Base-by-base conservation (phyloP, 2,113 vertebrate genomes). In the Grantiella picta region DNA sequence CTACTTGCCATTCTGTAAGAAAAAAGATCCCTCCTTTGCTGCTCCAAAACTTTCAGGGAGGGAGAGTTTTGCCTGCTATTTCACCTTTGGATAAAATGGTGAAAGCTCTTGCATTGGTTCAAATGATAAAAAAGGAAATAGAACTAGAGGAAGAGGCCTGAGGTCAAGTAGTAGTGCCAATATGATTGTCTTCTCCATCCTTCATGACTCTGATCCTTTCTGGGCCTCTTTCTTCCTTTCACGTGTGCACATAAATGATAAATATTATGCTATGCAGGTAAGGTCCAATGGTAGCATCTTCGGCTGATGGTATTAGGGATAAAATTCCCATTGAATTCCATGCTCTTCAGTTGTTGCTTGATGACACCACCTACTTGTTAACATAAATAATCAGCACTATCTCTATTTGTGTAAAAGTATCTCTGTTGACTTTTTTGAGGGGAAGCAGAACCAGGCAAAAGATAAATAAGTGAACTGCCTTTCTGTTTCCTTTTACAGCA, bases 221-320 rank as follows among this genome's bases (percentile, higher is more conserved):
- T 60, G 16, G 33, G 35, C 25, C 12, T 27, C 11, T 28, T 65
- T 21, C 21, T 33, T 60, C 20, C 28, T 76, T 86, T 81, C 18
- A 25, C n/a, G 16, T 5, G 2, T 69, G 20, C n/a, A 44, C 0
- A 0, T 40, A 68, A 78, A 19, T 52, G 12, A 60, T 42, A 45
- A 80, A 35, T 31, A 50, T 13, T 65, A 38, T 47, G 19, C 53
- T 66, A 2, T 27, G 16, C 21, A 65, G 28, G 40, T 42, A 28
- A 12, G 22, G 16, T 40, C 11, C 28, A 21, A 12, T 50, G 59
- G 9, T 61, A 52, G 11, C 42, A 78, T 56, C 36, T 40, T 38
- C 56, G n/a, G 21, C 36, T 53, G 42, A 45, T 65, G 15, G 10
- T 36, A 21, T 40, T 63, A n/a, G 40, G 44, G 23, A 31, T 52